A percentile compares a stretch with the other conserved stretches of the same genome.
Conservation (phyloP, 1,140 invertebrate genomes). For the Babylonia areolata region DNA sequence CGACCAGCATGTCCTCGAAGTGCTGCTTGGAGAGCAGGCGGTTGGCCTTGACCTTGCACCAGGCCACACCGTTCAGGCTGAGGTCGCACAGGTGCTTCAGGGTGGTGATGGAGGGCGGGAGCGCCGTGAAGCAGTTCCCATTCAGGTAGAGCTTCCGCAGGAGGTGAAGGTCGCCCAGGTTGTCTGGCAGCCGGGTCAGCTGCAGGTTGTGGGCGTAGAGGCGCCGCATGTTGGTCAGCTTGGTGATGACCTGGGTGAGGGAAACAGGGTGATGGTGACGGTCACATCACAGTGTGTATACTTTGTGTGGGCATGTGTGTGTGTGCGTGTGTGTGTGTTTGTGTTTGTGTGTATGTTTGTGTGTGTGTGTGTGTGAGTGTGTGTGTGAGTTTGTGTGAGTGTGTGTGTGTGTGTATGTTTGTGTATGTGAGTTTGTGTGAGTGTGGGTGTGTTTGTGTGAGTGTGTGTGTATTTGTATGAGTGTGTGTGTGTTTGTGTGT, state of each 20-base stretch:
- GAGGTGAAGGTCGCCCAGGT: slow-evolving; percentile 57
- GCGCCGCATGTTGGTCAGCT: slow-evolving; percentile 51
- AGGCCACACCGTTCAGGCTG: slow-evolving; percentile 58
- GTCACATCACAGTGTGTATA: too few relatives aligned
- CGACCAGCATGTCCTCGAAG: slow-evolving; percentile 56
- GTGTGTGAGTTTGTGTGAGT: too few relatives aligned
- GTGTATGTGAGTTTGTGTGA: too few relatives aligned
- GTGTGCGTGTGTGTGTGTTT: too few relatives aligned
- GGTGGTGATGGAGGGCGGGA: slow-evolving; percentile 62
- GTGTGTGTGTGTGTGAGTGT: too few relatives aligned
- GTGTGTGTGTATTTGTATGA: too few relatives aligned
- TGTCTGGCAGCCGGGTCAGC: slow-evolving; percentile 57
- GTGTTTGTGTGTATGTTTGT: too few relatives aligned
- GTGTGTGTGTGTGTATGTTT: too few relatives aligned
- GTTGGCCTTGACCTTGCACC: slow-evolving; percentile 47
- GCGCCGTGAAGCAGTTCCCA: slow-evolving; percentile 62
- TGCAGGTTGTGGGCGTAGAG: slow-evolving; percentile 57
- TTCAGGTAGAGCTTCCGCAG: slow-evolving; percentile 55
- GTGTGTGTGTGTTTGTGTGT: too few relatives aligned
- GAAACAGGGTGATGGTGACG: too few relatives aligned
- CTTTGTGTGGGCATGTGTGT: too few relatives aligned
- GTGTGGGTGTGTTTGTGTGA: too few relatives aligned
- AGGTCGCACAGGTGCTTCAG: slow-evolving; percentile 63
- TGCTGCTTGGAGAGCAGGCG: slow-evolving; percentile 57
- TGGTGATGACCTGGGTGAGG: slow-evolving; percentile 37